Evolutionary conservation across 2,113 vertebrate species (phyloP).

Genomic region (Podocnemis expansa): DNA sequence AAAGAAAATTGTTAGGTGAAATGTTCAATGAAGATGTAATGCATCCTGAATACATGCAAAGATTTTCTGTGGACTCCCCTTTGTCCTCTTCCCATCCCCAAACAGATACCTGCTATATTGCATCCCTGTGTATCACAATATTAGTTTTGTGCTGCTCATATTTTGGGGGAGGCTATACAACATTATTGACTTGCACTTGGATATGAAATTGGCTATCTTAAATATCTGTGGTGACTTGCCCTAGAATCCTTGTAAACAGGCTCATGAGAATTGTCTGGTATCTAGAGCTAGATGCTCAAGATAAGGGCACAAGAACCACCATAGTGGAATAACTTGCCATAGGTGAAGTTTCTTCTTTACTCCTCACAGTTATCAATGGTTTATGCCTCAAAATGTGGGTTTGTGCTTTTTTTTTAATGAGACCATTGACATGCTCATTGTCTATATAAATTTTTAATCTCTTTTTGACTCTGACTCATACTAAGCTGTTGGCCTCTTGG

Average conservation of each 20-base stretch:
- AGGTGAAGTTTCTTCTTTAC: not conserved
- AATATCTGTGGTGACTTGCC: fast-evolving
- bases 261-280: not conserved
- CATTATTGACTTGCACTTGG: not conserved
- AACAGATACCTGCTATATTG: not conserved
- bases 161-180: not conserved
- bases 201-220: not conserved
- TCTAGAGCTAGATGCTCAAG: not conserved
- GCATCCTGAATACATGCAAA: not conserved
- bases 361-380: not conserved
- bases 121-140: not conserved
- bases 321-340: not conserved
- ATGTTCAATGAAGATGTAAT: not conserved
- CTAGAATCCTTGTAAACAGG: not conserved
- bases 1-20: not conserved
- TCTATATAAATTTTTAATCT: fast-evolving
- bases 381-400: not conserved
- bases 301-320: not conserved
- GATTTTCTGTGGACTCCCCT: not conserved
- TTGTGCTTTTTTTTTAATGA: not conserved
- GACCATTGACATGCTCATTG: fast-evolving
- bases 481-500: not conserved
- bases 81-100: too few relatives aligned
- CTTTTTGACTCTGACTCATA: not conserved
- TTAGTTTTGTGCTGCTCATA: not conserved